These are phyloP conservation scores for Branchinecta lynchi DNA, from an alignment of 1,140 invertebrate genomes.

Conservation along the genomic window DNA sequence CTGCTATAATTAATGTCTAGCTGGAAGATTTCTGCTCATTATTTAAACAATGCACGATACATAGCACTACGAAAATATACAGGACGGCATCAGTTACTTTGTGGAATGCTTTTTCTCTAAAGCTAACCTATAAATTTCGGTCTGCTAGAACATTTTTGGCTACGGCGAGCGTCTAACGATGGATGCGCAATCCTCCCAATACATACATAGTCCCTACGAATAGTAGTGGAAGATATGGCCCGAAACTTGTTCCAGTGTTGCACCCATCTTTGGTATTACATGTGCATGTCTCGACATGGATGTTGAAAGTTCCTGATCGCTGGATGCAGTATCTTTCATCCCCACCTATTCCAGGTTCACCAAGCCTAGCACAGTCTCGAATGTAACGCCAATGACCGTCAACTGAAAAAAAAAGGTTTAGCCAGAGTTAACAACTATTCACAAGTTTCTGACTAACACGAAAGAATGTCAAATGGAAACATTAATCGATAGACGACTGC, in stretches of 20 bases:
- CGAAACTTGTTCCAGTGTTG: conserved; percentile 39
- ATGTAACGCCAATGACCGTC: conserved; percentile 80
- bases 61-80: no score
- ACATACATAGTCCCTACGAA: conserved; percentile 7
- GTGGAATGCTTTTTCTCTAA: no score
- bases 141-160: no score
- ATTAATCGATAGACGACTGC: background rate
- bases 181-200: background rate
- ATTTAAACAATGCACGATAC: no score
- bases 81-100: no score
- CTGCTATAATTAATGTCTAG: no score
- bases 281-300: conserved; percentile 83
- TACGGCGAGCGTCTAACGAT: background rate
- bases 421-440: conserved; percentile 14
- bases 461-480: conserved; percentile 10
- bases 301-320: conserved; percentile 78
- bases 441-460: conserved; percentile 15
- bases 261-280: conserved; percentile 85
- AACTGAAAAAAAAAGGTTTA: conserved; percentile 41
- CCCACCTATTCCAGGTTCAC: conserved; percentile 70
- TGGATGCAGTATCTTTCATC: conserved; percentile 81
- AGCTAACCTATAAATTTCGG: no score
- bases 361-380: conserved; percentile 71
- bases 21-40: no score
- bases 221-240: conserved; percentile 10